Percentiles rank a stretch among this genome's conserved stretches.
phyloP scores from a whole-genome alignment of 2,113 vertebrate genomes.

The Saimiri boliviensis region DNA sequence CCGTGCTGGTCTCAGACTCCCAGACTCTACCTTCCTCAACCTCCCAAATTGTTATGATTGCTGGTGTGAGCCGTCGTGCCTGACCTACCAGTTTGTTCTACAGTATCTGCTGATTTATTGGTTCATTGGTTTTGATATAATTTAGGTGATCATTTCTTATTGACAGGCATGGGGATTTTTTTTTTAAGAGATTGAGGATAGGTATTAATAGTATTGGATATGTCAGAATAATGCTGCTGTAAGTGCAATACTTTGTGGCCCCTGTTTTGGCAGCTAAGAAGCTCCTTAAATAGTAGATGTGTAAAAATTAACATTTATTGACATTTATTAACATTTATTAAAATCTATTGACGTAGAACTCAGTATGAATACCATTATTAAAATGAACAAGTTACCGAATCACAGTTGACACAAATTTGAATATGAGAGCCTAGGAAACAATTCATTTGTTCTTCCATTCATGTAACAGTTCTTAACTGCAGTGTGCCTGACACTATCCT shows the following conservation, averaged over 20 bases:
- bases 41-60: no score
- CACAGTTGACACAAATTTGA: slow-evolving; percentile 1
- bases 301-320: slow-evolving; percentile 14
- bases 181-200: slow-evolving; percentile 23
- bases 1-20: no score
- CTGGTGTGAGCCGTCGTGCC: no score
- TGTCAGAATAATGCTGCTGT: neutral
- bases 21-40: no score
- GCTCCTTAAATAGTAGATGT: slow-evolving; percentile 1
- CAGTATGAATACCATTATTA: slow-evolving; percentile 29
- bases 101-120: neutral
- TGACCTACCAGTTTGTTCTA: neutral
- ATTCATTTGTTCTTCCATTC: neutral
- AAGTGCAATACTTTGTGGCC: neutral
- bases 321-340: no score
- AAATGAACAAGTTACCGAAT: slow-evolving; percentile 26
- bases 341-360: slow-evolving; percentile 23
- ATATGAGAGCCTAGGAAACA: slow-evolving; percentile 1
- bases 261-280: neutral
- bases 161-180: neutral
- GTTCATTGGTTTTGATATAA: neutral
- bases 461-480: neutral
- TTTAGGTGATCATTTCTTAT: slow-evolving; percentile 38
- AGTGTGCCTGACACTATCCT: neutral
- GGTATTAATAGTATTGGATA: neutral